Conservation (phyloP, 1,140 invertebrate genomes). For the Drosophila lacteicornis region DNA sequence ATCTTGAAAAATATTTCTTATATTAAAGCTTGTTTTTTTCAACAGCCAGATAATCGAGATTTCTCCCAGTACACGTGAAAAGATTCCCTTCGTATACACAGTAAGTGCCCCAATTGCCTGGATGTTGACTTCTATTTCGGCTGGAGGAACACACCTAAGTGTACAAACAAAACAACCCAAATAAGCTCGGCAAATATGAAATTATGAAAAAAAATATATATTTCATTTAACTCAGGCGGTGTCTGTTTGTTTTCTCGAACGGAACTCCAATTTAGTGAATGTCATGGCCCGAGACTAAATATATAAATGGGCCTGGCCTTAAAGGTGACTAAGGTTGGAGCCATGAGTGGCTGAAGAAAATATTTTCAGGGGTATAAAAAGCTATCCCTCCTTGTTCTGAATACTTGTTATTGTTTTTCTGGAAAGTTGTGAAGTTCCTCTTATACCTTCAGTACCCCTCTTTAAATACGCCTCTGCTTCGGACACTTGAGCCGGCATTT, state of each 20-base stretch:
- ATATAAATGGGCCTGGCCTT: slow-evolving; percentile 55
- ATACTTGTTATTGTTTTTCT: too few species aligned
- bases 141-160: slow-evolving; percentile 58
- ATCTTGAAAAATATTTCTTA: not conserved
- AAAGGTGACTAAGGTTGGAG: slow-evolving; percentile 30
- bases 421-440: too few species aligned
- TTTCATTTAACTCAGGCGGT: slow-evolving; percentile 41
- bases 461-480: too few species aligned
- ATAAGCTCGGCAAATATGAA: slow-evolving; percentile 46
- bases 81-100: slow-evolving; percentile 19
- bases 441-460: not conserved
- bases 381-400: too few species aligned
- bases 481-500: slow-evolving; percentile 29
- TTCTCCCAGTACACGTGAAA: slow-evolving; percentile 10
- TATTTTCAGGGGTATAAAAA: not conserved
- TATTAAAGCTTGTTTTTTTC: not conserved
- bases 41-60: not conserved
- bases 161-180: slow-evolving; percentile 62
- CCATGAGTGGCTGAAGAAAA: not conserved
- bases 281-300: slow-evolving; percentile 43
- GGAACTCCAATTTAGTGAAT: slow-evolving; percentile 47
- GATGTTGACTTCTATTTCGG: slow-evolving; percentile 51
- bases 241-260: slow-evolving; percentile 57
- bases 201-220: slow-evolving; percentile 46
- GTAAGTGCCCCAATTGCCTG: slow-evolving; percentile 41